These are phyloP conservation scores for Epicampocera succincta DNA, from an alignment of 2,888 invertebrate genomes.

Conservation along the genomic window DNA sequence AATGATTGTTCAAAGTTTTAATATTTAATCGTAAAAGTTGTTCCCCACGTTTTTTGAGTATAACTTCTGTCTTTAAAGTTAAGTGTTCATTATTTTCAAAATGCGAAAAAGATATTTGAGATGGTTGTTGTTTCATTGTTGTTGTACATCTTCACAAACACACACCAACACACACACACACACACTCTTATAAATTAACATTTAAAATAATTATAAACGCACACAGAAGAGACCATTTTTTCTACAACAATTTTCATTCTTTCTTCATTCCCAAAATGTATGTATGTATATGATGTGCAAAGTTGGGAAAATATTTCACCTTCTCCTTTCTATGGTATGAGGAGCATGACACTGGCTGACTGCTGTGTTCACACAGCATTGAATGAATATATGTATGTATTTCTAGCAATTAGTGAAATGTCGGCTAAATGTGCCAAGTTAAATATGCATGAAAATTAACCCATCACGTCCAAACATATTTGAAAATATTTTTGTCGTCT, in stretches of 20 bases:
- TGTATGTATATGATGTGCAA: neutral
- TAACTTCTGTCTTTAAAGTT: neutral
- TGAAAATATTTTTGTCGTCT: too few relatives aligned
- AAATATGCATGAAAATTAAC: too few relatives aligned
- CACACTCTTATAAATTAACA: neutral
- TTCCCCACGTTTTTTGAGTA: neutral
- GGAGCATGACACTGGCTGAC: too few relatives aligned
- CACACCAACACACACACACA: neutral
- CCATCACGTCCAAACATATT: too few relatives aligned
- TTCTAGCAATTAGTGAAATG: too few relatives aligned
- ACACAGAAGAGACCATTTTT: neutral
- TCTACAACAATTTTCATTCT: neutral
- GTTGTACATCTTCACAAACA: neutral
- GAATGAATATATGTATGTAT: too few relatives aligned
- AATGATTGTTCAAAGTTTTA: neutral
- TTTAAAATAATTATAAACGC: neutral
- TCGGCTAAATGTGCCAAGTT: too few relatives aligned
- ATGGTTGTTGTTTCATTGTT: slow-evolving; percentile 7
- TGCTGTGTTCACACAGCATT: too few relatives aligned
- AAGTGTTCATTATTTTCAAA: slow-evolving; percentile 34
- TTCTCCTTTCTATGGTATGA: too few relatives aligned
- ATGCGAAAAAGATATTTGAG: slow-evolving; percentile 10
- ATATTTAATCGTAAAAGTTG: neutral
- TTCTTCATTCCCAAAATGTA: neutral
- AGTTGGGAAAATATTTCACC: too few relatives aligned